Evolutionary conservation across 2,888 invertebrate species (phyloP).

Genomic region (Dichetophora obliterata): DNA sequence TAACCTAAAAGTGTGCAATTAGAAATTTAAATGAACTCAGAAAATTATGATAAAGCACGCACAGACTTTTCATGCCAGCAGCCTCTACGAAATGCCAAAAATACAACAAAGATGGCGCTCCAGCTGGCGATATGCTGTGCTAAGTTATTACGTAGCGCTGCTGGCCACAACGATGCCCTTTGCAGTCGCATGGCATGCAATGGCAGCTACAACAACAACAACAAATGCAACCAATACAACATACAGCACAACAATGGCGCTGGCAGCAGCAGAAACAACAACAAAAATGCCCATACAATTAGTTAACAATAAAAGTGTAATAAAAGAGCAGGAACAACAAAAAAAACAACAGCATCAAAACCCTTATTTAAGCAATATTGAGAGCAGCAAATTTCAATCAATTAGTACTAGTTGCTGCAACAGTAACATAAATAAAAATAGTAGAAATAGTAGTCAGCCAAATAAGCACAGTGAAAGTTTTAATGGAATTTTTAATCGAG

Average conservation of each 20-base stretch:
- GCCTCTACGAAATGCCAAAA: not conserved
- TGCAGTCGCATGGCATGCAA: constrained; percentile 46
- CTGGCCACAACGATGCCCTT: constrained; percentile 20
- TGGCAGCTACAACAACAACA: constrained; percentile 47
- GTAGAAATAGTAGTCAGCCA: not conserved
- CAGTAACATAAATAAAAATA: not conserved
- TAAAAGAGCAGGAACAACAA: constrained; percentile 17
- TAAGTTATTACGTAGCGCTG: constrained; percentile 4
- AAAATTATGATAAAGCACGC: constrained; percentile 44
- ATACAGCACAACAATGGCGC: not conserved
- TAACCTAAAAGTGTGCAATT: constrained; percentile 39
- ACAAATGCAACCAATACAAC: constrained; percentile 40
- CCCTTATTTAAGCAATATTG: constrained; percentile 10
- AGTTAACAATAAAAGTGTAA: constrained; percentile 35
- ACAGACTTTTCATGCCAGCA: not conserved
- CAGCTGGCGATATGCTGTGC: not conserved
- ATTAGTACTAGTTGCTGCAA: not conserved
- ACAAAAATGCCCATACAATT: constrained; percentile 32
- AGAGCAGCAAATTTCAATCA: not conserved
- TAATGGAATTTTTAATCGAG: not conserved
- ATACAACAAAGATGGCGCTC: not conserved
- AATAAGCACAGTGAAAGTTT: constrained; percentile 6
- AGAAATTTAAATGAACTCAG: constrained; percentile 39
- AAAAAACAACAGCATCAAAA: constrained; percentile 15
- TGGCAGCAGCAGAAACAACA: not conserved